Percentiles rank a stretch among this genome's conserved stretches.
These are phyloP conservation scores for Anas flavirostris DNA, from an alignment of 2,797 vertebrate genomes.

Conservation along the genomic window DNA sequence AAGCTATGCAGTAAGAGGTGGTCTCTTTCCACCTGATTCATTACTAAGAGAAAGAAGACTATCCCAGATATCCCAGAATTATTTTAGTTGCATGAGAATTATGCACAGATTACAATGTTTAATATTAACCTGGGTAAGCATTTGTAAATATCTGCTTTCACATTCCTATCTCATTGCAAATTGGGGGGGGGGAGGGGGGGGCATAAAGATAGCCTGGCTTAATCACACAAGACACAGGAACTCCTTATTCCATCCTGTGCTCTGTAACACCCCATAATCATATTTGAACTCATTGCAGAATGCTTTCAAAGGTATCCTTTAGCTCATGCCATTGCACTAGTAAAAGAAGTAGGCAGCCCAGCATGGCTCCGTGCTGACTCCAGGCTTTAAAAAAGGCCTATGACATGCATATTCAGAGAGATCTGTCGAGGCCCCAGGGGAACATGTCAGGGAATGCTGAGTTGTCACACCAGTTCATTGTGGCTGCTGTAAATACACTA, in stretches of 20 bases:
- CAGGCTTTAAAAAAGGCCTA: neutral
- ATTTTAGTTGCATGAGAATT: neutral
- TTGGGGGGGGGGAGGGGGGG: no score
- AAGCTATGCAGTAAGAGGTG: neutral
- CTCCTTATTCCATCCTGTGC: neutral
- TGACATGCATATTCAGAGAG: neutral
- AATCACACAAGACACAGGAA: neutral
- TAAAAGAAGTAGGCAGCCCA: neutral
- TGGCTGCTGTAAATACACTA: neutral
- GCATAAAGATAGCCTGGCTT: neutral
- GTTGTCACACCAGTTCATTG: neutral
- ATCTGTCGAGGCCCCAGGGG: rapidly evolving
- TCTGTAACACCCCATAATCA: neutral
- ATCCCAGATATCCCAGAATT: neutral
- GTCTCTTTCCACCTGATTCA: neutral
- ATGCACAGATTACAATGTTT: neutral
- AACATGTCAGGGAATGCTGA: neutral
- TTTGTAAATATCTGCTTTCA: neutral
- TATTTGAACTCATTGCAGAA: neutral
- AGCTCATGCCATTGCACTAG: neutral
- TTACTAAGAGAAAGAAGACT: neutral
- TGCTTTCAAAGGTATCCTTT: neutral
- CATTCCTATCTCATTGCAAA: neutral
- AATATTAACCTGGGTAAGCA: neutral
- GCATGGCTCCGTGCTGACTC: neutral